These are phyloP conservation scores for Choristoneura rosaceana DNA, from an alignment of 2,888 invertebrate species.

Conservation along the genomic window DNA sequence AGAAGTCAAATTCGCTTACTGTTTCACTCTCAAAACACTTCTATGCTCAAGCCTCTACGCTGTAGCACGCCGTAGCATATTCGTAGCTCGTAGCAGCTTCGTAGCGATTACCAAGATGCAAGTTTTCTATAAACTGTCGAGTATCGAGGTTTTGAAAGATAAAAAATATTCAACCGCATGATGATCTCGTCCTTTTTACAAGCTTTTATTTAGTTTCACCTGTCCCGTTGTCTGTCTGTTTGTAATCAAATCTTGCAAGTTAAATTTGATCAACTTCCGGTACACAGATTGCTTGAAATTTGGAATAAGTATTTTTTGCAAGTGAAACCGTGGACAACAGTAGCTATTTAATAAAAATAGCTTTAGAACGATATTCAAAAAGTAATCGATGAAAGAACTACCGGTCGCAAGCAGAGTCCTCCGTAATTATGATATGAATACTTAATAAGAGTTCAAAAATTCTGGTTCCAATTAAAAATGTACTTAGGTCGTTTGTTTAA, in stretches of 20 bases:
- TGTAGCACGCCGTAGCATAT: slow-evolving; percentile 25
- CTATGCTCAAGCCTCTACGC: not conserved
- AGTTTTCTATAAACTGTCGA: not conserved
- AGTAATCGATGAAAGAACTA: not conserved
- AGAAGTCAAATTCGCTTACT: too few species aligned
- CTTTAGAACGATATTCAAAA: not conserved
- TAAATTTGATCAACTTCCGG: too few species aligned
- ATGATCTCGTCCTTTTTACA: too few species aligned
- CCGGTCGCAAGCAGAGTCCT: not conserved
- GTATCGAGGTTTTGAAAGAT: not conserved
- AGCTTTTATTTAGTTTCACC: too few species aligned
- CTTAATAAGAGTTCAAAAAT: slow-evolving; percentile 13
- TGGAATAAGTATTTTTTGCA: too few species aligned
- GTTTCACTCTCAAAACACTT: not conserved
- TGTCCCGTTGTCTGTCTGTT: too few species aligned
- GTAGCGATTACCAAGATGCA: slow-evolving; percentile 10
- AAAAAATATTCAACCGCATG: too few species aligned
- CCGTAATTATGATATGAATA: slow-evolving; percentile 7
- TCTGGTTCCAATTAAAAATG: slow-evolving; percentile 12
- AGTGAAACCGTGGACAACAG: too few species aligned
- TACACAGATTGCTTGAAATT: too few species aligned
- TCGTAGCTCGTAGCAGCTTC: slow-evolving; percentile 24
- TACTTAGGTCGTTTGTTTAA: not conserved
- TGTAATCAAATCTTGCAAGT: too few species aligned
- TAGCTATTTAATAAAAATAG: not conserved